Percentiles rank a stretch among this genome's conserved stretches.
Conservation (phyloP, 53 echinoderm and acorn worm species). For the Echinometra lucunter region DNA sequence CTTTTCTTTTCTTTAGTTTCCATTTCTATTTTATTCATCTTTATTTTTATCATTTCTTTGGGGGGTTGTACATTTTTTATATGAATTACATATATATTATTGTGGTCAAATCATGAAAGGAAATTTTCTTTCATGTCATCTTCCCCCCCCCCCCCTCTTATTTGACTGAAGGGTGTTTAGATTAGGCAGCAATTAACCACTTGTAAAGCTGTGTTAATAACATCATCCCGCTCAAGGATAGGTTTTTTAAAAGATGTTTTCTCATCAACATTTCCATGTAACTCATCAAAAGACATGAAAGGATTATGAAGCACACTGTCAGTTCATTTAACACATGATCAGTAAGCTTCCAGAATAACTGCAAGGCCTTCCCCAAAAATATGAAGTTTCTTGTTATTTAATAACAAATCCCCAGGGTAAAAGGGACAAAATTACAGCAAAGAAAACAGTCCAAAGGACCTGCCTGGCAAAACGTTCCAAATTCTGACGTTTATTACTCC, state of each 20-base stretch:
- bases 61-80: too few species aligned
- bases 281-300: background rate
- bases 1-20: background rate
- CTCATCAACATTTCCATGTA: background rate
- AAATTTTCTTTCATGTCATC: background rate
- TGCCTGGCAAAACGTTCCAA: background rate
- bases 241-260: background rate
- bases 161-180: background rate
- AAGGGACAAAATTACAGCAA: constrained; percentile 6
- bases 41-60: too few species aligned
- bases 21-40: background rate
- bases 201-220: background rate
- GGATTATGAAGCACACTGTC: background rate
- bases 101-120: background rate
- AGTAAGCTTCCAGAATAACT: background rate
- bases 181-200: background rate
- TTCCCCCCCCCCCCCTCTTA: background rate
- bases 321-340: background rate
- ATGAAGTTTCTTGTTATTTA: constrained; percentile 26
- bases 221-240: background rate
- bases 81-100: background rate
- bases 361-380: background rate
- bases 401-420: constrained; percentile 28
- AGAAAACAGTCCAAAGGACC: constrained; percentile 35
- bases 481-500: constrained; percentile 4